Base-by-base conservation (phyloP, 2,797 vertebrate species). In the Protonibea diacanthus region DNA sequence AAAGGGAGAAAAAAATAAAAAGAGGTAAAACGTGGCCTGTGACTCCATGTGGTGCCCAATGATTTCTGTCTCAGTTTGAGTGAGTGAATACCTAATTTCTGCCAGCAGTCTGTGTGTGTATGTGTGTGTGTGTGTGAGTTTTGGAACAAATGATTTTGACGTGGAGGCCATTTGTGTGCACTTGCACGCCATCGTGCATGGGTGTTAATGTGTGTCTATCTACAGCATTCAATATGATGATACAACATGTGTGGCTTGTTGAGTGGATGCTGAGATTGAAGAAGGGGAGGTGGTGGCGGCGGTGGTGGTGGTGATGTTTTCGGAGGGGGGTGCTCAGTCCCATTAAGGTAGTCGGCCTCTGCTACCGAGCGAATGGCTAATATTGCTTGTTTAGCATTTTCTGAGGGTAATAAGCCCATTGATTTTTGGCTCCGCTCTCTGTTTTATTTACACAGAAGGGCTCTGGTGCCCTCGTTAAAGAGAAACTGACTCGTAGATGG, bases 311-410 rank as follows among this genome's bases (percentile, higher is more conserved):
- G 53, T 42, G 55, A 14, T 78, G 29, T 49, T 65, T 56, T 49
- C 0, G 17, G 68, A 12, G 51, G 45, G 8, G 6, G 25, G 62
- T n/a, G 53, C 62, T 56, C 63, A 27, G 64, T 64, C 85, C 85
- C 85, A 89, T 92, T 92, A 89, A 86, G 82, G 78, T 85, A 70
- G 76, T 82, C 40, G 52, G 94, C 94, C 95, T 96, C 94, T 84
- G 94, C 95, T 95, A 96, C 95, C 95, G 96, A 96, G 96, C 91
- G 94, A 95, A 96, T 96, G 96, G 95, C 96, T 97, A 96, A 97
- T 97, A 96, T 96, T 97, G 97, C 97, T 98, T 97, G 97, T 97
- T 98, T 97, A 98, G 97, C 97, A 96, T 98, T 97, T 98, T 98
- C 96, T 96, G 94, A 96, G 96, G 96, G 96, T 97, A 97, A 97